A percentile compares a stretch with the other conserved stretches of the same genome.
Conservation (phyloP, 2,797 vertebrate genomes). For the Rhinatrema bivittatum region DNA sequence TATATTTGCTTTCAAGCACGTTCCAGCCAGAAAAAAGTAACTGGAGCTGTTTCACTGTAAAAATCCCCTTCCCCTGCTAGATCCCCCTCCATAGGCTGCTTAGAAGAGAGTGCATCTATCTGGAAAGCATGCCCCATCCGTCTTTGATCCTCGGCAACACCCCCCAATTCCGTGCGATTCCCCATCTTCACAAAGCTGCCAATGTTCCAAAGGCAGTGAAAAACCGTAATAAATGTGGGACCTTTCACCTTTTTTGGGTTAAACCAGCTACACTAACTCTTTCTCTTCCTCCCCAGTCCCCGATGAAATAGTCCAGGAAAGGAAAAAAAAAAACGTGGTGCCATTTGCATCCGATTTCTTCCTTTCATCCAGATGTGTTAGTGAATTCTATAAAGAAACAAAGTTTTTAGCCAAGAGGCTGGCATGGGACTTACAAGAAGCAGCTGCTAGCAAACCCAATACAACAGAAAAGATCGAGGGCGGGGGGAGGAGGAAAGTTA, state of each 20-base stretch:
- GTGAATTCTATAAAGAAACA: not conserved
- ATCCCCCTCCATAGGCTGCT: not conserved
- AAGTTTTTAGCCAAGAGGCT: conserved; percentile 3
- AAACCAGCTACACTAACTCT: not conserved
- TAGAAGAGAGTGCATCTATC: not conserved
- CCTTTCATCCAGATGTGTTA: conserved; percentile 25
- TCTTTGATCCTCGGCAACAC: not conserved
- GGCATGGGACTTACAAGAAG: not conserved
- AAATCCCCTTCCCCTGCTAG: not conserved
- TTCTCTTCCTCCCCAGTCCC: not conserved
- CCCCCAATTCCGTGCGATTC: not conserved
- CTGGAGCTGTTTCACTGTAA: conserved; percentile 12
- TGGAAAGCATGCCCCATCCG: not conserved
- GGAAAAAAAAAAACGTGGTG: too few relatives aligned
- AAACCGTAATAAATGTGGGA: conserved; percentile 10
- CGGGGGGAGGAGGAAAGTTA: too few relatives aligned
- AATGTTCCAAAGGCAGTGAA: not conserved
- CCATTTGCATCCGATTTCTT: conserved; percentile 6
- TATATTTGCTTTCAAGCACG: conserved; percentile 16
- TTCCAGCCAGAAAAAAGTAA: conserved; percentile 22
- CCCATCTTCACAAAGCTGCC: not conserved
- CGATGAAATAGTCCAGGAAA: too few relatives aligned
- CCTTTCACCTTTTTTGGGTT: conserved; percentile 30
- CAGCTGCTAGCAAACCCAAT: too few relatives aligned
- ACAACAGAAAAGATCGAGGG: too few relatives aligned